Conservation (phyloP, 2,797 vertebrate species). For the Bovichtus variegatus region DNA sequence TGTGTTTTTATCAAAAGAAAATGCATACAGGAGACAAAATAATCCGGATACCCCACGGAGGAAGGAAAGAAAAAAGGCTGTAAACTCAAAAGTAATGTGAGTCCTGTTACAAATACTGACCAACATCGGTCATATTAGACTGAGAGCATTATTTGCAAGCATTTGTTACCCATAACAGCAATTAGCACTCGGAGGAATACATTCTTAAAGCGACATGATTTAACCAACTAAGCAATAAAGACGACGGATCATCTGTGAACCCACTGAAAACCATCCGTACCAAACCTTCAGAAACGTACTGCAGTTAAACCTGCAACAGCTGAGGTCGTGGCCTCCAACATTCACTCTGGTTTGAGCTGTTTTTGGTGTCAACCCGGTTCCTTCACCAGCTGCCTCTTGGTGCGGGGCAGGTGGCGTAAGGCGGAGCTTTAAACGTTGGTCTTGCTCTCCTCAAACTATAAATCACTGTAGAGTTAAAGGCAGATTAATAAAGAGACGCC, state of each 20-base stretch:
- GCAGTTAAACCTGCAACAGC: neutral
- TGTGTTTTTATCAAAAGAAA: neutral
- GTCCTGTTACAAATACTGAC: neutral
- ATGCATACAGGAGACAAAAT: neutral
- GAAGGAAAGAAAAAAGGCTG: neutral
- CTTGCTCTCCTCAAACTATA: no score
- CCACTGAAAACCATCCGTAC: neutral
- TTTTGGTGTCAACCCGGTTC: no score
- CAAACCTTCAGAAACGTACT: neutral
- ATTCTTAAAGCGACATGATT: neutral
- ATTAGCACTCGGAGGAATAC: neutral
- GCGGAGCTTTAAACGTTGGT: no score
- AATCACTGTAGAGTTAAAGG: no score
- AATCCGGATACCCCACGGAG: neutral
- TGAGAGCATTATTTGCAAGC: neutral
- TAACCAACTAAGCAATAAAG: neutral
- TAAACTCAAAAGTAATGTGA: neutral
- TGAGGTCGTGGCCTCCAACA: no score
- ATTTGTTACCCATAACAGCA: neutral
- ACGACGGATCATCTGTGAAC: neutral
- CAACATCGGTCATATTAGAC: neutral
- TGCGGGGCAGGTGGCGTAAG: no score
- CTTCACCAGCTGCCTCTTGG: no score
- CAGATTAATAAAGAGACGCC: no score
- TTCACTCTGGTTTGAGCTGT: no score